Evolutionary conservation across 1,140 invertebrate genomes (phyloP).

Genomic region (Stenopsyche tienmushanensis): DNA sequence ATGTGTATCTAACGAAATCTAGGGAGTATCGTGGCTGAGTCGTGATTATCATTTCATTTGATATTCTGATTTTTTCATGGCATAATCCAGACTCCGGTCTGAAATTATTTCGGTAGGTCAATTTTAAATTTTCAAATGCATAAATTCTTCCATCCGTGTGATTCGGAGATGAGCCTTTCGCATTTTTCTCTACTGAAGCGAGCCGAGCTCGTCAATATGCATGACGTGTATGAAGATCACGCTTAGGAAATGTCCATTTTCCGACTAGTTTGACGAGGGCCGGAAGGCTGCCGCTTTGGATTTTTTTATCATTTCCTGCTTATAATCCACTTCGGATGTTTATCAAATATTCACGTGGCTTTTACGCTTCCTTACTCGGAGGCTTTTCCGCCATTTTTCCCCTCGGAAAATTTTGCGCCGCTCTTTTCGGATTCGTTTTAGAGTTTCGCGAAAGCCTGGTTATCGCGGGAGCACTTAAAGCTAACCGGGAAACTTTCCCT

Average conservation of each 20-base stretch:
- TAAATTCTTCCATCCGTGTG: too few relatives aligned
- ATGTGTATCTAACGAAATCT: too few relatives aligned
- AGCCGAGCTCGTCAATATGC: background rate
- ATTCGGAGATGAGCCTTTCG: too few relatives aligned
- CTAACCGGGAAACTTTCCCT: conserved; percentile 11
- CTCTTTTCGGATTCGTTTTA: conserved; percentile 21
- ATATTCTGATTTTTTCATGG: too few relatives aligned
- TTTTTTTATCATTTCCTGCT: conserved; percentile 29
- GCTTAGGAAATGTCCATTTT: background rate
- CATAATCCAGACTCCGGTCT: too few relatives aligned
- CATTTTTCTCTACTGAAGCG: too few relatives aligned
- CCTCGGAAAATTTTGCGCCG: conserved; percentile 12
- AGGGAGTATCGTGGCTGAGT: too few relatives aligned
- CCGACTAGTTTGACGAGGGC: conserved; percentile 12
- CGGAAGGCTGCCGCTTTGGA: conserved; percentile 3
- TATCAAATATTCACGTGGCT: conserved; percentile 40
- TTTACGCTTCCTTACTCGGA: conserved; percentile 23
- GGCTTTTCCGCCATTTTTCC: conserved; percentile 6
- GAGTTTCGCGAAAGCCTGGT: conserved; percentile 8
- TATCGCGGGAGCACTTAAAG: conserved; percentile 5
- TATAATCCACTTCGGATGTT: conserved; percentile 39
- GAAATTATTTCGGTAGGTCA: too few relatives aligned
- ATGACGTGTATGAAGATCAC: background rate
- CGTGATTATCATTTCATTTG: too few relatives aligned
- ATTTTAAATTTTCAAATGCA: too few relatives aligned